Conservation (phyloP, 2,113 vertebrate species). For the Petaurus breviceps region DNA sequence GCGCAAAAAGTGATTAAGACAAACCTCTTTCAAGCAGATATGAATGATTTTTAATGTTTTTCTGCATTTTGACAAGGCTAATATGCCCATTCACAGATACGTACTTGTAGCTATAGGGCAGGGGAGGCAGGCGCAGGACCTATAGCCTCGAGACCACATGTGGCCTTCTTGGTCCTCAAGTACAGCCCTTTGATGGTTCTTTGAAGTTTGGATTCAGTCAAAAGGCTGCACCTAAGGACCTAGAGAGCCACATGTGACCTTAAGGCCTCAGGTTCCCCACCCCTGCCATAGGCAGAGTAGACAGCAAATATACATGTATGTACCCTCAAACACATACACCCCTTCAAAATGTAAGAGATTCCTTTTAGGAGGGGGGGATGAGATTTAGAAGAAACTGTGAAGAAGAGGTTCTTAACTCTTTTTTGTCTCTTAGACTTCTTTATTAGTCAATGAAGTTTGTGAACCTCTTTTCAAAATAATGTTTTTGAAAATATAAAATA, state of each 20-base stretch:
- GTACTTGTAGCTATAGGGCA: not conserved
- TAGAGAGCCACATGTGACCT: no score
- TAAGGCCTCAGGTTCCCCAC: no score
- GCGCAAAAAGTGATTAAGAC: not conserved
- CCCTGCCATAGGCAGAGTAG: not conserved
- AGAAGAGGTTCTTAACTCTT: not conserved
- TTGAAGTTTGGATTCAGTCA: no score
- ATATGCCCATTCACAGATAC: not conserved
- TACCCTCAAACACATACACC: not conserved
- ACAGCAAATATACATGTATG: not conserved
- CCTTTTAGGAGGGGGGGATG: not conserved
- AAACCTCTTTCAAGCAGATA: not conserved
- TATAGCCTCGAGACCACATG: no score
- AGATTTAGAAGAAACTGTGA: not conserved
- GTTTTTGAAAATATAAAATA: not conserved
- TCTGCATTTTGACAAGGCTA: not conserved
- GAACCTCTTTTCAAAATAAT: not conserved
- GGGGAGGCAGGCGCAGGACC: no score
- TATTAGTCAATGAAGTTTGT: not conserved
- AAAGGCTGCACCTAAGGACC: no score
- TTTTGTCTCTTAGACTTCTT: not conserved
- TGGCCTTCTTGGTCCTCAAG: no score
- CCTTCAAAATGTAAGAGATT: not conserved
- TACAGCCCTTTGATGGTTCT: no score
- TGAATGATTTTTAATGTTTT: not conserved